phyloP scores from a whole-genome alignment of 2,888 invertebrate species.

The Orthonevra nobilis region DNA sequence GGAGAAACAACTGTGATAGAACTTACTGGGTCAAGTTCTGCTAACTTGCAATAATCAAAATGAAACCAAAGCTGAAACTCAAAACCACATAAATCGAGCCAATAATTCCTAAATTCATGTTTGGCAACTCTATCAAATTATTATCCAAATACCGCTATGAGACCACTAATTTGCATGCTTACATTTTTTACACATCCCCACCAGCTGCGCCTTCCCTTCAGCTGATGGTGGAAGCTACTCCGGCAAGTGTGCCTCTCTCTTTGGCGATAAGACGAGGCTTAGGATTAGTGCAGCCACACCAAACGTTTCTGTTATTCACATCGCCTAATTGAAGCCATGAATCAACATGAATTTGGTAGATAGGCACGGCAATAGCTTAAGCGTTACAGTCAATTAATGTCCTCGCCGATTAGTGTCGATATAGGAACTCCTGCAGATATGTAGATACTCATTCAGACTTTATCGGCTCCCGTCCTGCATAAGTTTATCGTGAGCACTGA shows the following conservation, averaged over 20 bases:
- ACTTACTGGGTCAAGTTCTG: no score
- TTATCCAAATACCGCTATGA: constrained; percentile 6
- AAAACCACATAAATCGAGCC: not conserved
- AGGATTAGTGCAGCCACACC: constrained; percentile 12
- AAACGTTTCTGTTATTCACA: constrained; percentile 43
- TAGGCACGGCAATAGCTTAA: constrained; percentile 3
- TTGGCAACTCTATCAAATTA: constrained; percentile 32
- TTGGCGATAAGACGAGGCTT: constrained; percentile 15
- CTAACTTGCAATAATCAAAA: no score
- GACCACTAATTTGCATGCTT: constrained; percentile 50
- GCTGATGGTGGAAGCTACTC: constrained; percentile 3
- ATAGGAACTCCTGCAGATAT: not conserved
- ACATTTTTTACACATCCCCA: no score
- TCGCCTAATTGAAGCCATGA: constrained; percentile 48
- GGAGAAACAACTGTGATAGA: no score
- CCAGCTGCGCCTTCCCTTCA: no score
- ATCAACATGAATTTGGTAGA: constrained; percentile 42
- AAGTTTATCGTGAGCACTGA: constrained; percentile 1
- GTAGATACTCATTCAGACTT: not conserved
- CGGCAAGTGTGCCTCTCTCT: not conserved
- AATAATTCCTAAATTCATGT: constrained; percentile 9
- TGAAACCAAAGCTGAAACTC: no score
- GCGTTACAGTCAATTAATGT: constrained; percentile 39
- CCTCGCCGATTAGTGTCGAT: constrained; percentile 32
- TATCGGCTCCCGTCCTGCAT: not conserved